phyloP scores from a whole-genome alignment of 2,797 vertebrate genomes.

The Crocidura indochinensis region DNA sequence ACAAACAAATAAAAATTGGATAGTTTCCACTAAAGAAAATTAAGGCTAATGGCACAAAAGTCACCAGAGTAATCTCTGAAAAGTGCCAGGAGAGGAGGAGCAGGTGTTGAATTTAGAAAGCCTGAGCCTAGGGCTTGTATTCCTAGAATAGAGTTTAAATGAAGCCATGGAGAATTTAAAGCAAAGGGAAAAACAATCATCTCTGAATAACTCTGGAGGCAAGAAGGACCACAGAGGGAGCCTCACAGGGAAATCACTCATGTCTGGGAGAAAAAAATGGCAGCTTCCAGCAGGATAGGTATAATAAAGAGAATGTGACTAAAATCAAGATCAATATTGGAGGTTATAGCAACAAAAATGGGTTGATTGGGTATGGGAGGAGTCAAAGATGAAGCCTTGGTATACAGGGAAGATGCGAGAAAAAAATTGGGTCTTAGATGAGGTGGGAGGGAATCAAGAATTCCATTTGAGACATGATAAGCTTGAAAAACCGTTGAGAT shows the following conservation, averaged over 20 bases:
- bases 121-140: neutral
- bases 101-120: neutral
- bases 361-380: neutral
- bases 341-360: neutral
- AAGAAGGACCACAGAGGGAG: neutral
- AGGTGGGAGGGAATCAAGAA: constrained; percentile 33
- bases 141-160: neutral
- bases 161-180: neutral
- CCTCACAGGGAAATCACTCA: neutral
- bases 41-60: neutral
- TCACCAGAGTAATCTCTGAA: neutral
- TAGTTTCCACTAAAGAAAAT: neutral
- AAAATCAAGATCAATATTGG: neutral
- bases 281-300: neutral
- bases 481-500: neutral
- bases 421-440: constrained; percentile 23
- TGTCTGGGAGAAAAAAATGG: neutral
- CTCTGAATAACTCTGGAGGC: neutral
- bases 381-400: neutral
- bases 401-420: neutral
- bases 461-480: neutral
- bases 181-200: constrained; percentile 18
- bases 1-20: neutral
- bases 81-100: neutral
- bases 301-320: neutral